Conservation (phyloP, 2,888 invertebrate genomes). For the Colletes collaris region DNA sequence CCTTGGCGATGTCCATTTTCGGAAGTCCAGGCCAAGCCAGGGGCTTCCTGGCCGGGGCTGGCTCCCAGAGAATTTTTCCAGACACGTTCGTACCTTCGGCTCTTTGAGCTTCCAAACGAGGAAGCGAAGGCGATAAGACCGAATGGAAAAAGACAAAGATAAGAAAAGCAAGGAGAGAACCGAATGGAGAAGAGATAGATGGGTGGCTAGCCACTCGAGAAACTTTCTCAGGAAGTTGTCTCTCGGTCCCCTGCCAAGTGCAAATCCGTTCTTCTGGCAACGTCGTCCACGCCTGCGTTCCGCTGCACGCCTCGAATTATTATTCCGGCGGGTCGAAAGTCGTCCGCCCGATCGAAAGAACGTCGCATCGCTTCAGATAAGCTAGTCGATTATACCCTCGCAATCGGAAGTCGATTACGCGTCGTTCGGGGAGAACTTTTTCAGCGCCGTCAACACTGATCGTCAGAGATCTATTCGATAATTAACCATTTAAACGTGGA, state of each 20-base stretch:
- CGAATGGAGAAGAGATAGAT: constrained; percentile 46
- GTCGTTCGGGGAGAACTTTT: not conserved
- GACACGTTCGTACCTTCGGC: constrained; percentile 63
- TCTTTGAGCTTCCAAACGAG: constrained; percentile 61
- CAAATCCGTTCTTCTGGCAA: constrained; percentile 65
- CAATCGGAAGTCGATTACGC: constrained; percentile 18
- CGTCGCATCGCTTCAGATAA: constrained; percentile 20
- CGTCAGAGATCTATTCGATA: constrained; percentile 2
- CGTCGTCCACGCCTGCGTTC: constrained; percentile 36
- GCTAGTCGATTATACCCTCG: constrained; percentile 20
- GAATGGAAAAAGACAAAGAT: constrained; percentile 50
- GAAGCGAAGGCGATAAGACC: constrained; percentile 39
- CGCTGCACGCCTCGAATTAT: constrained; percentile 60
- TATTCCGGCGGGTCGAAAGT: constrained; percentile 56
- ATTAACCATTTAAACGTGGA: not conserved
- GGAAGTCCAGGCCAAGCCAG: constrained; percentile 16
- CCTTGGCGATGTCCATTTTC: constrained; percentile 39
- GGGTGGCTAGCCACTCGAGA: constrained; percentile 54
- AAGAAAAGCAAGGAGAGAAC: constrained; percentile 21
- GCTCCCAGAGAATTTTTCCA: constrained; percentile 62
- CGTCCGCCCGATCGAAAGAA: constrained; percentile 30
- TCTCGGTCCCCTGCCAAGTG: constrained; percentile 60
- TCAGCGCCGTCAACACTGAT: not conserved
- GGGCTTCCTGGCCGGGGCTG: constrained; percentile 5
- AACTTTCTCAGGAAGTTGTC: constrained; percentile 70